Evolutionary conservation across 2,888 invertebrate genomes (phyloP).

Genomic region (Tridacna crocea): DNA sequence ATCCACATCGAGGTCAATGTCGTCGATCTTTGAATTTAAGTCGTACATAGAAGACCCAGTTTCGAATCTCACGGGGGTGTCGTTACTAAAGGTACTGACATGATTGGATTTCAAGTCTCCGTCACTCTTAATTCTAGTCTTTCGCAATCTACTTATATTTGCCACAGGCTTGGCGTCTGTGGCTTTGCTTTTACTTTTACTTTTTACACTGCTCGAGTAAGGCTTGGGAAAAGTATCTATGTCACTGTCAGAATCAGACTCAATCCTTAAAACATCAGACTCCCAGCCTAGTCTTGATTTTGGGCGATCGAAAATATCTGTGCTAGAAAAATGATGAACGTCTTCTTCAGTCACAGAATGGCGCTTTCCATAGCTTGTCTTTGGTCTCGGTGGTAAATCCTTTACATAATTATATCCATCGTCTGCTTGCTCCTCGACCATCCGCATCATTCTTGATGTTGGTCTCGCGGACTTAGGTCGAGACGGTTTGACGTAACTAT

Average conservation of each 20-base stretch:
- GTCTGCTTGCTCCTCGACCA: constrained; percentile 4
- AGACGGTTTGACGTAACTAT: background rate
- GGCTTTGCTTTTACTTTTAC: background rate
- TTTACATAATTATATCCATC: background rate
- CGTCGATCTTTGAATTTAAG: constrained; percentile 52
- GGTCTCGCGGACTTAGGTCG: constrained; percentile 38
- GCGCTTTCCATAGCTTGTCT: constrained; percentile 44
- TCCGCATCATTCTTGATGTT: constrained; percentile 36
- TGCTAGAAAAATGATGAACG: background rate
- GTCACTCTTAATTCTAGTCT: background rate
- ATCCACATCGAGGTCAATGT: constrained; percentile 58
- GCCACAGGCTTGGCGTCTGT: background rate
- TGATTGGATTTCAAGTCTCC: background rate
- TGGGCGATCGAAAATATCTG: constrained; percentile 28
- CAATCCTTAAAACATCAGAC: background rate
- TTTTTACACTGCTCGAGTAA: background rate
- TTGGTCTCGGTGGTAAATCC: constrained; percentile 33
- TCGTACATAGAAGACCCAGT: constrained; percentile 29
- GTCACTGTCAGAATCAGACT: background rate
- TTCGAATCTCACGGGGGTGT: background rate
- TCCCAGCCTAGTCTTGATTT: constrained; percentile 34
- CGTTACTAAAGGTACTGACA: background rate
- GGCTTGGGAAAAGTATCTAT: background rate
- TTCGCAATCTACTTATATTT: background rate
- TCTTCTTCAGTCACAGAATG: background rate